phyloP scores from a whole-genome alignment of 2,888 invertebrate genomes.

The Mechanitis messenoides region DNA sequence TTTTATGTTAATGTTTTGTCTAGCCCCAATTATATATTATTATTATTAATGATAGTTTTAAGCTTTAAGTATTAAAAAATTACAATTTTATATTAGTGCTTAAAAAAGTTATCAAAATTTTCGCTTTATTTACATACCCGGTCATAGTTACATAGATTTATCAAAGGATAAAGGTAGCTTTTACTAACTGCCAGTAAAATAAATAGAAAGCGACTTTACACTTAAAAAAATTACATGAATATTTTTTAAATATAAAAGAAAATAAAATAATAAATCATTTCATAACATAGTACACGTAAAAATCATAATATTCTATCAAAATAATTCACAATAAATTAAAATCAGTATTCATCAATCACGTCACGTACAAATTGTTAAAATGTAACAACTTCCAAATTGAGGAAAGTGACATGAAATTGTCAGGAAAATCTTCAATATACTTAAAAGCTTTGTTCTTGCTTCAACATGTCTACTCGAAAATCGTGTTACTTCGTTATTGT shows the following conservation, averaged over 20 bases:
- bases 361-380: constrained; percentile 4
- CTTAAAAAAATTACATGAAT: too few relatives aligned
- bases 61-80: too few relatives aligned
- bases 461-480: constrained; percentile 1
- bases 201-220: too few relatives aligned
- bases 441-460: constrained; percentile 13
- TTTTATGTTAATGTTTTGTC: background rate
- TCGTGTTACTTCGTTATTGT: constrained; percentile 5
- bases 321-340: background rate
- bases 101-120: too few relatives aligned
- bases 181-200: too few relatives aligned
- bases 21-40: too few relatives aligned
- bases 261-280: background rate
- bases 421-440: constrained; percentile 17
- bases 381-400: constrained; percentile 6
- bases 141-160: too few relatives aligned
- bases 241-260: background rate
- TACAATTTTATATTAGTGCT: too few relatives aligned
- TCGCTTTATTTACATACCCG: too few relatives aligned
- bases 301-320: background rate
- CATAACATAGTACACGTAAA: background rate
- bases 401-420: constrained; percentile 7
- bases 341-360: constrained; percentile 4
- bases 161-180: too few relatives aligned
- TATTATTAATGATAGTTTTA: too few relatives aligned